A percentile compares a stretch with the other conserved stretches of the same genome.
These are phyloP conservation scores for Bombycilla garrulus DNA, from an alignment of 2,113 vertebrate species.

Conservation along the genomic window DNA sequence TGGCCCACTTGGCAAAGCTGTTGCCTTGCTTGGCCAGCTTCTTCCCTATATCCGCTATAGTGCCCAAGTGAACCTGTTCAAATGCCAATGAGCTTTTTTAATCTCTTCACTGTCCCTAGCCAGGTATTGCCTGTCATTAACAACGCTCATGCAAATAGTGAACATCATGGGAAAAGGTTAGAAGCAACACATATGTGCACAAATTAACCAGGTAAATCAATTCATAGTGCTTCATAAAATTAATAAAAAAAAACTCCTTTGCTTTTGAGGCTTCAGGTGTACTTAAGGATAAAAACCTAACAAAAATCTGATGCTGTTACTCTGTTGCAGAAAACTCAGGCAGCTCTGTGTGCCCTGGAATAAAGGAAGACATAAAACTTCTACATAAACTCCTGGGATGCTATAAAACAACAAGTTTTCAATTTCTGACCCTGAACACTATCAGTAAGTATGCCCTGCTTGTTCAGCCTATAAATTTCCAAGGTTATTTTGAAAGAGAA, in stretches of 20 bases:
- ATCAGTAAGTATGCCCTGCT: not conserved
- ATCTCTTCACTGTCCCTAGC: not conserved
- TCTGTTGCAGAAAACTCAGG: not conserved
- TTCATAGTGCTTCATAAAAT: not conserved
- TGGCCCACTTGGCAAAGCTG: not conserved
- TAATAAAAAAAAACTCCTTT: not conserved
- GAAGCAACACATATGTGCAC: not conserved
- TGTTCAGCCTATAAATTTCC: conserved; percentile 44
- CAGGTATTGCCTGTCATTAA: not conserved
- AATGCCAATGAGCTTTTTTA: not conserved
- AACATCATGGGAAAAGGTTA: not conserved
- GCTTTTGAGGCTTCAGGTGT: not conserved
- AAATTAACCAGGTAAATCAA: not conserved
- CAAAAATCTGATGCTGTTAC: not conserved
- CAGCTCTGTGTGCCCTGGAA: not conserved
- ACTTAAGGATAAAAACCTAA: not conserved
- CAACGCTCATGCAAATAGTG: not conserved
- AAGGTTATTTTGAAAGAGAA: conserved; percentile 46
- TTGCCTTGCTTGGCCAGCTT: not conserved
- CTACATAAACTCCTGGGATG: conserved; percentile 29
- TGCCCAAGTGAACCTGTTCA: not conserved
- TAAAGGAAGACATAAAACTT: conserved; percentile 36
- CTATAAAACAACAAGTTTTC: not conserved
- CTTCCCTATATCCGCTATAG: not conserved
- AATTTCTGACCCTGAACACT: conserved; percentile 28